These are phyloP conservation scores for Psettodes erumei DNA, from an alignment of 2,113 vertebrate species.

Conservation along the genomic window DNA sequence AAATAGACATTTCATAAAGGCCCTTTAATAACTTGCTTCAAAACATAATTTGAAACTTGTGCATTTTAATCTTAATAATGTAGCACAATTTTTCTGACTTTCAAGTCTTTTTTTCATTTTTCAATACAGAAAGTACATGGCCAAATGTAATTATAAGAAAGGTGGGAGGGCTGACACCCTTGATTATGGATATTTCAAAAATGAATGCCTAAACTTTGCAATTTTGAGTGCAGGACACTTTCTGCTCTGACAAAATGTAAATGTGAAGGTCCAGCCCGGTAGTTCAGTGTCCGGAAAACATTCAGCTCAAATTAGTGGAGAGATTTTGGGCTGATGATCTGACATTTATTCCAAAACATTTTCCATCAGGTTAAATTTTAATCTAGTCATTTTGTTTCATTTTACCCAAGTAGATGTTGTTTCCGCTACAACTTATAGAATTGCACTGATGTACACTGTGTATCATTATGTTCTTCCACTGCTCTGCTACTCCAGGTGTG, in stretches of 20 bases:
- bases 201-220: too few species aligned
- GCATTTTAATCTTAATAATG: neutral
- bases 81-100: neutral
- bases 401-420: neutral
- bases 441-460: neutral
- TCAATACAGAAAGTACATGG: too few species aligned
- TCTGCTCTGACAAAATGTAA: too few species aligned
- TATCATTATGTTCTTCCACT: neutral
- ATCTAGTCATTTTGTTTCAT: neutral
- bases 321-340: neutral
- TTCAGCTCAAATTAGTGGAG: neutral
- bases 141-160: neutral
- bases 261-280: too few species aligned
- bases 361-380: neutral
- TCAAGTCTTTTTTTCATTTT: too few species aligned
- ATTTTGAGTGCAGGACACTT: too few species aligned
- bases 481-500: conserved; percentile 64
- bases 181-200: too few species aligned
- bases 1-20: too few species aligned
- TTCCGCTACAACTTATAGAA: neutral
- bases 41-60: neutral
- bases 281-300: neutral
- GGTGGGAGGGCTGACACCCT: neutral
- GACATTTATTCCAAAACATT: neutral
- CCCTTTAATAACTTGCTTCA: too few species aligned